A percentile compares a stretch with the other conserved stretches of the same genome.
These are phyloP conservation scores for Pseudolycoriella hygida DNA, from an alignment of 2,888 invertebrate genomes.

Conservation along the genomic window DNA sequence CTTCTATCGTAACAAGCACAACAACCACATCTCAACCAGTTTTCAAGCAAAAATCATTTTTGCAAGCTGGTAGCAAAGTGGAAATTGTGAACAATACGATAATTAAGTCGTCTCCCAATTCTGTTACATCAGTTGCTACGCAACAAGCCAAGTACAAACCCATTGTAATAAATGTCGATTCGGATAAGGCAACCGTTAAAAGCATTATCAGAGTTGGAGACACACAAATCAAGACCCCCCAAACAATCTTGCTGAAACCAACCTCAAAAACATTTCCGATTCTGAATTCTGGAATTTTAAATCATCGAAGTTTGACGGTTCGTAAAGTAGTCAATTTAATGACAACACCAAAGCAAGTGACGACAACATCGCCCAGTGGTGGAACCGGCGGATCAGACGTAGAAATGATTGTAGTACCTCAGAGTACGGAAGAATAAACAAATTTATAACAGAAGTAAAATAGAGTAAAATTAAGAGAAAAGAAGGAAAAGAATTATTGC, in stretches of 20 bases:
- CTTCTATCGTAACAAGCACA: slow-evolving; percentile 16
- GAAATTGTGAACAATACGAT: slow-evolving; percentile 4
- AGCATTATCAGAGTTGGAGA: slow-evolving; percentile 11
- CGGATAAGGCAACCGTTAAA: slow-evolving; percentile 11
- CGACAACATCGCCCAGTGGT: neutral
- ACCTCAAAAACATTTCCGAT: slow-evolving; percentile 15
- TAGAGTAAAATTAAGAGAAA: too few relatives aligned
- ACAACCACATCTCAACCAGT: slow-evolving; percentile 2
- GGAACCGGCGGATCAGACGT: too few relatives aligned
- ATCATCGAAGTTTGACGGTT: slow-evolving; percentile 19
- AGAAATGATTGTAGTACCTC: too few relatives aligned
- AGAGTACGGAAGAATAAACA: too few relatives aligned
- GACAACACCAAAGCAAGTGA: slow-evolving; percentile 14
- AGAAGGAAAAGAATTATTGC: too few relatives aligned
- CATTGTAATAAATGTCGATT: slow-evolving; percentile 12
- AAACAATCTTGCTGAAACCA: slow-evolving; percentile 6
- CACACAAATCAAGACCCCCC: slow-evolving; percentile 10
- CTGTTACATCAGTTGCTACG: slow-evolving; percentile 3
- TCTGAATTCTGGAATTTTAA: slow-evolving; percentile 13
- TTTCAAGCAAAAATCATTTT: neutral
- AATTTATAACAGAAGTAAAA: too few relatives aligned
- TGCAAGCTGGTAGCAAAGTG: slow-evolving; percentile 2
- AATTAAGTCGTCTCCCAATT: neutral
- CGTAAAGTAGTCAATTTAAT: slow-evolving; percentile 19
- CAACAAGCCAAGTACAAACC: slow-evolving; percentile 8